Evolutionary conservation across 2,797 vertebrate genomes (phyloP).

Genomic region (Cynodonichthys magdalenae): DNA sequence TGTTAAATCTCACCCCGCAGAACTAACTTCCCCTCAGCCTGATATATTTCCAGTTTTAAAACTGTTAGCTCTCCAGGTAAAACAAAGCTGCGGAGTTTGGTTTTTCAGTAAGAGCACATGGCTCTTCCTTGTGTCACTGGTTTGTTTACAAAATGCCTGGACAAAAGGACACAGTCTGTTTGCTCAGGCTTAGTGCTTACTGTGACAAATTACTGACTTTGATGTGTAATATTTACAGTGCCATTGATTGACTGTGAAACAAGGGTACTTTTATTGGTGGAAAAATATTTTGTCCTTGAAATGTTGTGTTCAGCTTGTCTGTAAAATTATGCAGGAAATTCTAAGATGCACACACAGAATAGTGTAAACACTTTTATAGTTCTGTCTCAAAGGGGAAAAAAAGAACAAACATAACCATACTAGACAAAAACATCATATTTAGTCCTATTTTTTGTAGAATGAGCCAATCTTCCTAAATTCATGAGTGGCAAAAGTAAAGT

Average conservation of each 20-base stretch:
- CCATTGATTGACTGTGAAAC: neutral
- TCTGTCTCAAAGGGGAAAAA: neutral
- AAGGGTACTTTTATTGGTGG: neutral
- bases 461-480: neutral
- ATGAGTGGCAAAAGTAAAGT: neutral
- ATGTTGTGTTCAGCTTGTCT: neutral
- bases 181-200: neutral
- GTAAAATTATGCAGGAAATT: neutral
- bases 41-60: neutral
- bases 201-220: conserved; percentile 1
- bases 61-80: neutral
- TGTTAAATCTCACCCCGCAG: too few species aligned
- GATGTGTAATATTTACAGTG: neutral
- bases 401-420: neutral
- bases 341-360: too few species aligned
- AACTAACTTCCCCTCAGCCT: neutral
- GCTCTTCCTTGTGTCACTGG: neutral
- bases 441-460: neutral
- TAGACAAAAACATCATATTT: neutral
- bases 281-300: neutral
- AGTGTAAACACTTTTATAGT: neutral
- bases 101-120: neutral
- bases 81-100: neutral
- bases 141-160: neutral
- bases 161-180: neutral